These are phyloP conservation scores for Anarrhichthys ocellatus DNA, from an alignment of 2,113 vertebrate species.

Conservation along the genomic window DNA sequence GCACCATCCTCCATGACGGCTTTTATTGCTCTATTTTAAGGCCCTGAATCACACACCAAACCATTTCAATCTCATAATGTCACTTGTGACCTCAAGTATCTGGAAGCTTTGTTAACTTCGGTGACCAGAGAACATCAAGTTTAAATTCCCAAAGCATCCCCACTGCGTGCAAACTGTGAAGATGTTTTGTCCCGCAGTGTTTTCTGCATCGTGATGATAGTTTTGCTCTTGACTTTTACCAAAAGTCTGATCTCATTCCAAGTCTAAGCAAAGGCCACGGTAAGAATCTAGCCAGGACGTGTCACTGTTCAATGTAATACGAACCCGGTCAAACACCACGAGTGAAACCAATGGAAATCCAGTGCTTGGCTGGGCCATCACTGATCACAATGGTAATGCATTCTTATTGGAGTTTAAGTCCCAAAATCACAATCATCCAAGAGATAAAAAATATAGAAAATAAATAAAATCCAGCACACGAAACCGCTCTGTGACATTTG, in stretches of 20 bases:
- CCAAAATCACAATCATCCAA: neutral
- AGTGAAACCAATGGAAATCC: neutral
- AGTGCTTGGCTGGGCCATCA: neutral
- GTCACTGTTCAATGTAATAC: neutral
- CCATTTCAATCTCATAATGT: constrained; percentile 33
- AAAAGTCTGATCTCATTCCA: neutral
- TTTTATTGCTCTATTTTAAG: constrained; percentile 28
- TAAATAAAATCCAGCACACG: neutral
- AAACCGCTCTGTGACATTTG: neutral
- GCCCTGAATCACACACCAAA: constrained; percentile 37
- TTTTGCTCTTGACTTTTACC: constrained; percentile 3
- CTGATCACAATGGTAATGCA: neutral
- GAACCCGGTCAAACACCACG: neutral
- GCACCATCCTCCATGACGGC: neutral
- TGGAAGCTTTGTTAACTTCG: constrained; percentile 18
- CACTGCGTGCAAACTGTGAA: neutral
- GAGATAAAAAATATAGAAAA: neutral
- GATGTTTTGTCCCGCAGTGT: neutral
- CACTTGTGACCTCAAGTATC: constrained; percentile 26
- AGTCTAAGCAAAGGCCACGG: neutral
- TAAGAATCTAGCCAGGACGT: neutral
- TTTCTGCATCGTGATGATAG: neutral
- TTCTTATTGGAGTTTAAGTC: neutral
- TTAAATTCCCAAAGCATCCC: neutral
- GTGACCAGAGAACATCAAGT: constrained; percentile 11